Evolutionary conservation across 2,113 vertebrate genomes (phyloP).

Genomic region (Menura novaehollandiae): DNA sequence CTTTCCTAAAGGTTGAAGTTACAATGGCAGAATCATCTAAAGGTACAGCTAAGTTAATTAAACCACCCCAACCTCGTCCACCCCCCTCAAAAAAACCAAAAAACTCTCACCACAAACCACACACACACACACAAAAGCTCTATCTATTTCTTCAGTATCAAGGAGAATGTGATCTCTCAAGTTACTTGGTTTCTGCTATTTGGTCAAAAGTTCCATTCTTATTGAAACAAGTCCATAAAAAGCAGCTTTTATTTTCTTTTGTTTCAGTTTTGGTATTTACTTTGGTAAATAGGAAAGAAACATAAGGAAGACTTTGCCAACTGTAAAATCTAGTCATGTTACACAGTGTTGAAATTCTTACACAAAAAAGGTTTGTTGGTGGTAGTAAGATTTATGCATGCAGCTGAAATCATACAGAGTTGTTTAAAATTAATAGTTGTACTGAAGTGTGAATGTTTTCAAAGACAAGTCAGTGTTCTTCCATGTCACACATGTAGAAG

Average conservation of each 20-base stretch:
- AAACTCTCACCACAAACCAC: not conserved
- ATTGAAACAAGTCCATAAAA: not conserved
- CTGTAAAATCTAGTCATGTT: not conserved
- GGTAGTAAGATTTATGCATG: not conserved
- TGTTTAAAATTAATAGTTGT: not conserved
- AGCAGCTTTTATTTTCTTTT: not conserved
- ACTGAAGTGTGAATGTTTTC: not conserved
- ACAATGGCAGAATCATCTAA: not conserved
- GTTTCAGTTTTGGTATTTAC: not conserved
- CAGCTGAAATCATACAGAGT: not conserved
- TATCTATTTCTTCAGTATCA: not conserved
- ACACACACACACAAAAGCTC: not conserved
- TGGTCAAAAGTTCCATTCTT: not conserved
- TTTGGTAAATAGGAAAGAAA: not conserved
- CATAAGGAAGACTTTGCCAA: not conserved
- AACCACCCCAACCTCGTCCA: too few relatives aligned
- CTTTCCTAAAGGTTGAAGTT: not conserved
- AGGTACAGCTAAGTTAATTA: not conserved
- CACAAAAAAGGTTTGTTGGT: not conserved
- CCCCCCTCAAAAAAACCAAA: too few relatives aligned
- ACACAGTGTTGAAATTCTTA: not conserved
- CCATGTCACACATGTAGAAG: not conserved
- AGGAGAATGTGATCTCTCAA: not conserved
- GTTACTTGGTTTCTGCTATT: not conserved
- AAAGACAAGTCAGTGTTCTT: not conserved